Evolutionary conservation across 1,140 invertebrate genomes (phyloP), one percentile per base, ranked within the genome.

Genomic region (Globodera rostochiensis): DNA sequence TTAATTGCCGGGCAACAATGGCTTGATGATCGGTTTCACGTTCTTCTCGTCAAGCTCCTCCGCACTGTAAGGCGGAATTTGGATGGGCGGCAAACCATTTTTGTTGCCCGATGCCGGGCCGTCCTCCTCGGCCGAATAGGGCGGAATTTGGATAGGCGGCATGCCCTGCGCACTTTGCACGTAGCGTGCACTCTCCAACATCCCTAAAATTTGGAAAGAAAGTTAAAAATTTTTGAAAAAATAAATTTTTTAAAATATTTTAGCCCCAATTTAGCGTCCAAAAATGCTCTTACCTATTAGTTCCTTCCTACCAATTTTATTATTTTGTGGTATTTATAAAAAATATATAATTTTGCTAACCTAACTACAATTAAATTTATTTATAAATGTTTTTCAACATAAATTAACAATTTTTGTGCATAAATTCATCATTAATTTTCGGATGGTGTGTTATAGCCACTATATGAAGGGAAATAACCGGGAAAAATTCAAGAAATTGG

Each of bases 111-210:
- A 49, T 11, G 47, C 70, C 19, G 66, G 47, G 13, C 66, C 76
- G 25, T 64, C 53, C 46, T 78, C 76, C 49, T 78, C 76, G 19
- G 76, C 76, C 66, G 76, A 78, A 47, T 78, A 78, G 6, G 76
- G 76, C n/a, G 76, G 76, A 47, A 78, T 78, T 53, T 78, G 76
- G 21, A 78, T 78, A 8, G 76, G 76, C 4, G 64, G 76, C 46
- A 78, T 46, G 4, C 76, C 76, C 25, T 78, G 47, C 66, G 53
- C 25, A 11, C 57, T 75, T 75, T 75, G 57, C 11, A 60, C 57
- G 15, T 60, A 60, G 57, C 57, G 57, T 15, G 57, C 57, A 19
- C 25, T 71, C 11, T 71, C 69, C 69, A 71, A 25, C 69, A 71
- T 71, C 69, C 69, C 69, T 71, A 71, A 71, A 71, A 71, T 45